Percentiles rank a stretch among this genome's conserved stretches.
Evolutionary conservation across 1,140 invertebrate genomes (phyloP).

Genomic region (Laupala kohalensis): DNA sequence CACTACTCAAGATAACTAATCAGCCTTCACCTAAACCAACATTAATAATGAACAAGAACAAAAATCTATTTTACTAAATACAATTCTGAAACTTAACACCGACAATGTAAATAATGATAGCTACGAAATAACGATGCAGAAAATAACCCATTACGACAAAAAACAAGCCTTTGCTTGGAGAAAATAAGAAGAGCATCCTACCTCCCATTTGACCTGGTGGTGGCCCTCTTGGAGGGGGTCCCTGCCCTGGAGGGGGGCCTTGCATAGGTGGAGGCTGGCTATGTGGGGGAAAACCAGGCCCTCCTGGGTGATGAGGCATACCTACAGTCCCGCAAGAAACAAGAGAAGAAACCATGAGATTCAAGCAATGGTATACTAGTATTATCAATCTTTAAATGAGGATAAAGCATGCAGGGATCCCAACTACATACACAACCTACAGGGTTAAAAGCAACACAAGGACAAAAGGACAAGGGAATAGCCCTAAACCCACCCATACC

Average conservation of each 20-base stretch:
- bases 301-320: conserved; percentile 34
- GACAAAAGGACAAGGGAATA: not conserved
- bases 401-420: not conserved
- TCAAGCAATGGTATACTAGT: not conserved
- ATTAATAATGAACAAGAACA: too few relatives aligned
- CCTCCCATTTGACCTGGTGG: conserved; percentile 40
- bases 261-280: conserved; percentile 45
- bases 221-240: conserved; percentile 48
- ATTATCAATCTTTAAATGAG: not conserved
- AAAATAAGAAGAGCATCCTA: conserved; percentile 7
- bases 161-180: not conserved
- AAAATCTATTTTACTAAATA: too few relatives aligned
- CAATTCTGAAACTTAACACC: too few relatives aligned
- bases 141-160: too few relatives aligned
- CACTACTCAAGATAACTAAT: too few relatives aligned
- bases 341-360: not conserved
- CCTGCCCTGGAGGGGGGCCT: conserved; percentile 41
- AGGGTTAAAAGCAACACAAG: not conserved
- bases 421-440: not conserved
- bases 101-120: too few relatives aligned
- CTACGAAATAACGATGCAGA: too few relatives aligned
- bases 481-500: not conserved
- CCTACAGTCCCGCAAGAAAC: conserved; percentile 21
- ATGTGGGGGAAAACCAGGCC: conserved; percentile 33
- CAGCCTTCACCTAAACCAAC: too few relatives aligned